Percentiles rank a stretch among this genome's conserved stretches.
These are phyloP conservation scores for Erythrocebus patas DNA, from an alignment of 2,113 vertebrate genomes.

Conservation along the genomic window DNA sequence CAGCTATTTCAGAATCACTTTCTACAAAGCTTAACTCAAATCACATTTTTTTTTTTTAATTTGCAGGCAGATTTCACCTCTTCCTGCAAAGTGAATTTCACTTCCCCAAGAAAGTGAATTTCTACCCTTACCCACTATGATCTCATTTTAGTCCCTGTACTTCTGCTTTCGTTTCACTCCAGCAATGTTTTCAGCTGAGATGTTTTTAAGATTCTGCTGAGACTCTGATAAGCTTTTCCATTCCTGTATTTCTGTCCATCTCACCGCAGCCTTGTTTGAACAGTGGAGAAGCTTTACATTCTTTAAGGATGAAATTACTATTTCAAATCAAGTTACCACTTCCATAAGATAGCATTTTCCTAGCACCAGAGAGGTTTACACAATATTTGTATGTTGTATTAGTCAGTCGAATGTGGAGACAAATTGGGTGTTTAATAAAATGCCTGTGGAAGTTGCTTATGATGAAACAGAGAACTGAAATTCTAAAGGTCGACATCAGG, in stretches of 20 bases:
- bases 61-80: neutral
- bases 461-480: neutral
- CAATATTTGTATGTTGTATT: neutral
- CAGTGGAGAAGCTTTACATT: neutral
- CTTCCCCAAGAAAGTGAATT: neutral
- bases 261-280: neutral
- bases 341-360: neutral
- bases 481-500: neutral
- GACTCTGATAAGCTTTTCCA: neutral
- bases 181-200: neutral
- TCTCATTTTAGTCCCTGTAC: neutral
- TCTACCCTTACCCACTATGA: neutral
- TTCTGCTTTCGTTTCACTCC: neutral
- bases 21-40: neutral
- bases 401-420: neutral
- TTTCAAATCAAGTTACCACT: neutral
- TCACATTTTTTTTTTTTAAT: neutral
- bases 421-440: neutral
- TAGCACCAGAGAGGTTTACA: neutral
- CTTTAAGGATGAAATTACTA: neutral
- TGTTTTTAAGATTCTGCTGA: neutral
- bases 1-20: neutral
- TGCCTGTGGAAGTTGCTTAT: neutral
- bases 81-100: neutral
- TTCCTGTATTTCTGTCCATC: neutral